phyloP scores from a whole-genome alignment of 2,888 invertebrate genomes.

The Gymnocheta viridis region DNA sequence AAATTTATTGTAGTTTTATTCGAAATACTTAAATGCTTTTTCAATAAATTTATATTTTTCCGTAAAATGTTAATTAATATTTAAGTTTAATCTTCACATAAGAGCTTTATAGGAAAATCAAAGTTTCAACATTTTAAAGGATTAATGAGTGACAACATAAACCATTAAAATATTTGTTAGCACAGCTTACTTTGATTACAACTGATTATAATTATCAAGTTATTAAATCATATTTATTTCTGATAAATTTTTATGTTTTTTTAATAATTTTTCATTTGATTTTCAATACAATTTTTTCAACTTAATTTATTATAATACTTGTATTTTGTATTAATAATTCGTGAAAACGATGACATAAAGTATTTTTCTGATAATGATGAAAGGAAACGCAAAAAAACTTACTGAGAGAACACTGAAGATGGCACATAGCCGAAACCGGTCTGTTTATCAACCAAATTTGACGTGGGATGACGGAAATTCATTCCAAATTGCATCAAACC shows the following conservation, averaged over 20 bases:
- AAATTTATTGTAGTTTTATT: no score
- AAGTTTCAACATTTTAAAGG: neutral
- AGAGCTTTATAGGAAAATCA: no score
- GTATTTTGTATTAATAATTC: conserved; percentile 8
- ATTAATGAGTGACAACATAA: neutral
- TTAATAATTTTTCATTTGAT: neutral
- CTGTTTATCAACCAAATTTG: no score
- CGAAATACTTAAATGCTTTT: no score
- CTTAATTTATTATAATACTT: neutral
- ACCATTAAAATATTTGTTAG: neutral
- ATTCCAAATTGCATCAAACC: no score
- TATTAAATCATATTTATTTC: neutral
- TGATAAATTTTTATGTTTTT: neutral
- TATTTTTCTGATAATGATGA: neutral
- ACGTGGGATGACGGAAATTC: no score
- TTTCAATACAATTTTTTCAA: neutral
- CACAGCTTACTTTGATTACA: neutral
- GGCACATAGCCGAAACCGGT: no score
- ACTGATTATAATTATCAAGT: neutral
- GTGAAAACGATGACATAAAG: neutral
- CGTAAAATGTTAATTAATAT: no score
- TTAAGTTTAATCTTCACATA: no score
- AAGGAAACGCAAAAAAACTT: neutral
- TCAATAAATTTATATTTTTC: no score
- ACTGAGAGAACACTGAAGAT: no score